Evolutionary conservation across 2,797 vertebrate species (phyloP).

Genomic region (Silurus aristotelis): DNA sequence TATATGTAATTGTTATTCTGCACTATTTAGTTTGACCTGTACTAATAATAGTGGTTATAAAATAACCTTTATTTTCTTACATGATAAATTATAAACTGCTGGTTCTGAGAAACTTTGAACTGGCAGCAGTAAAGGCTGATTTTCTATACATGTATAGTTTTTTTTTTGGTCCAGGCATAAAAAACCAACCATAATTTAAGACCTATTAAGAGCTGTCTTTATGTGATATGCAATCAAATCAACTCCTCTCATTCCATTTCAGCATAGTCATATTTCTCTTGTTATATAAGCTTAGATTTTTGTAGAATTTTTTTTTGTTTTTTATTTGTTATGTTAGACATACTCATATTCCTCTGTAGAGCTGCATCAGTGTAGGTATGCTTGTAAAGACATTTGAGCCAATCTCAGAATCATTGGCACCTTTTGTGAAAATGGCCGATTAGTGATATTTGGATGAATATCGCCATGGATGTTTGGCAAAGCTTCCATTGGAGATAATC

Average conservation of each 20-base stretch:
- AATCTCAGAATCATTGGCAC: neutral
- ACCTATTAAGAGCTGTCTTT: neutral
- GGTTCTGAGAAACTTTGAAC: neutral
- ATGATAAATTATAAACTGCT: neutral
- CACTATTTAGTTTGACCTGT: too few relatives aligned
- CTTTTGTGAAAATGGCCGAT: neutral
- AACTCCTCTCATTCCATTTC: neutral
- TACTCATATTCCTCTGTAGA: constrained; percentile 1
- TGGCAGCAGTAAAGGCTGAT: neutral
- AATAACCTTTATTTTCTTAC: too few relatives aligned
- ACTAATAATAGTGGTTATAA: too few relatives aligned
- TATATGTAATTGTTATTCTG: too few relatives aligned
- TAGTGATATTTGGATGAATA: neutral
- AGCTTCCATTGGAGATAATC: neutral
- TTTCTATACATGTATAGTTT: neutral
- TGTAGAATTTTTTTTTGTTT: neutral
- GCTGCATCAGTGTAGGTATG: neutral
- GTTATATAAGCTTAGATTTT: neutral
- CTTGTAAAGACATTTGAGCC: neutral
- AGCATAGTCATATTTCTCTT: neutral
- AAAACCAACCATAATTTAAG: too few relatives aligned
- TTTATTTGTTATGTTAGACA: neutral
- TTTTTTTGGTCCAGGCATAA: too few relatives aligned
- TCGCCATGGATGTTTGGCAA: neutral
- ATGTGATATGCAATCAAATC: neutral